Evolutionary conservation across 2,888 invertebrate species (phyloP), one percentile per base, ranked within the genome.

Genomic region (Anarsia innoxiella): DNA sequence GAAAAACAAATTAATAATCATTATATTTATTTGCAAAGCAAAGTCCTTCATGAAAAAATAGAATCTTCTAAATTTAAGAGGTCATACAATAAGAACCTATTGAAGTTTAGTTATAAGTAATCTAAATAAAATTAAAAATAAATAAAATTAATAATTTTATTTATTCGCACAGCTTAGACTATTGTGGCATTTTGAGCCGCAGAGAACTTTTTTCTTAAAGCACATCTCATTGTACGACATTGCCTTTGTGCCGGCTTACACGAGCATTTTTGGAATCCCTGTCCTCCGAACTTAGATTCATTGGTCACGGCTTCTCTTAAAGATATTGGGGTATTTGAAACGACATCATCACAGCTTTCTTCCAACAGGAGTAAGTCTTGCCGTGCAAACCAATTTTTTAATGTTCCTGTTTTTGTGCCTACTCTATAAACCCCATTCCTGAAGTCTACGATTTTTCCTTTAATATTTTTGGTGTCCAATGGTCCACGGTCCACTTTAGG

Each of bases 321-420:
- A 6, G 37, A 37, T 31, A 41, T 31, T 23, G 19, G 12, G 2
- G 9, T 15, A 26, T 41, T 10, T 14, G 37, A 23, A 14, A 31
- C 29, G 10, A 26, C 31, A 6, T 37, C 27, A 26, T n/a, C 12
- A 31, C 28, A 38, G 10, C 25, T 15, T 26, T 35, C 28, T 8
- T 27, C 29, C 12, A 34, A 34, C n/a, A 25, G 2, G 6, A 27
- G 12, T 11, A 35, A 2, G 5, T 41, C 28, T n/a, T 26, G 15
- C 14, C 34, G 29, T 16, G 31, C 12, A 23, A 41, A 37, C 41
- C 35, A 41, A 9, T 37, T 37, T 25, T 37, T 35, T 12, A 41
- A 31, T 13, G 19, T 31, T 23, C 41, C 37, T 8, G 23, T 11
- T 12, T 31, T 36, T 3, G 41, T 41, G 10, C 41, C 35, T 12